Evolutionary conservation across 1,140 invertebrate genomes (phyloP), one percentile per base, ranked within the genome.

Genomic region (Pinna nobilis): DNA sequence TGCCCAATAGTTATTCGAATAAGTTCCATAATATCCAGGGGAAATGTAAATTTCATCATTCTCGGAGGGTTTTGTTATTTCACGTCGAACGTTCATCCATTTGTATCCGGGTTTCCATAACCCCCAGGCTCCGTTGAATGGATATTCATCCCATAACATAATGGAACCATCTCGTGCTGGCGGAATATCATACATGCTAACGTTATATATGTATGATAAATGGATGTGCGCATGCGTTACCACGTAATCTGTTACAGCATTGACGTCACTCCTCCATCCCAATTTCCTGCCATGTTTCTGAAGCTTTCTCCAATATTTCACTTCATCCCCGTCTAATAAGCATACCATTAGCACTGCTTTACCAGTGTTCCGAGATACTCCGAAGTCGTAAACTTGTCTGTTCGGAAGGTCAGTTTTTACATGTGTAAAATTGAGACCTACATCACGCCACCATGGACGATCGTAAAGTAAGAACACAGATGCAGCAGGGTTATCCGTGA

Each of bases 281-380:
- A 18, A 44, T 15, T 11, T 47, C 9, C n/a, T 30, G 4, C 64
- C 64, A 32, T n/a, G 28, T 2, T 3, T 28, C 32, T 66, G 64
- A 11, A 51, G 13, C 23, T 66, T 30, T 3, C 64, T 41, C 64
- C 64, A 66, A 51, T 47, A 51, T 20, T 51, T 66, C n/a, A 66
- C 64, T 20, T 51, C 49, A 7, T 66, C 30, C 49, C 41, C 47
- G 33, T 66, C 64, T 32, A 30, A 18, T 13, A 47, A 66, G 1
- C 28, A 37, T 13, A 41, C 64, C 2, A 53, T 20, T 11, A 66
- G 35, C 3, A 66, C 47, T 6, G 64, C 41, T 53, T 20, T 66
- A 51, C 25, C 13, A 25, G 64, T 25, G 18, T 23, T n/a, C 11
- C 18, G 9, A 9, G 51, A 53, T 5, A 41, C 47, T 32, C 64